A percentile compares a stretch with the other conserved stretches of the same genome.
These are phyloP conservation scores for Oligia strigilis DNA, from an alignment of 2,888 invertebrate species.

Conservation along the genomic window DNA sequence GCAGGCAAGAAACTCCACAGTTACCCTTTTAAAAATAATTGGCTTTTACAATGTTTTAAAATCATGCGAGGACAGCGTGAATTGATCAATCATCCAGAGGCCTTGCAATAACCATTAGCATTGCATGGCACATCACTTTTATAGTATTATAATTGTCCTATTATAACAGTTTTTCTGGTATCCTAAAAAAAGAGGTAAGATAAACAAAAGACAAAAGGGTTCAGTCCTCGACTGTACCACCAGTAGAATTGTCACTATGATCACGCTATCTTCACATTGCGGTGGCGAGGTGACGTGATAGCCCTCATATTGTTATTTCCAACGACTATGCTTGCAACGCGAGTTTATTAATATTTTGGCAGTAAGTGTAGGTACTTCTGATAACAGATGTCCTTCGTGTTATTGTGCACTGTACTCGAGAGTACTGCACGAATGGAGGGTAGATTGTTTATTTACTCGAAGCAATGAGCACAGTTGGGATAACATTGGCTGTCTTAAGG, in stretches of 20 bases:
- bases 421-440: constrained; percentile 6
- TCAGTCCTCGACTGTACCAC: constrained; percentile 39
- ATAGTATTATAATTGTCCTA: neutral
- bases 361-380: constrained; percentile 15
- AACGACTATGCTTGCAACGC: constrained; percentile 12
- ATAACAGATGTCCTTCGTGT: constrained; percentile 1
- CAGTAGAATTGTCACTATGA: constrained; percentile 42
- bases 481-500: neutral
- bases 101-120: neutral
- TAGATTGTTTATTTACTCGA: constrained; percentile 7
- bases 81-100: neutral
- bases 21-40: too few relatives aligned
- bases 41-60: too few relatives aligned
- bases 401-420: constrained; percentile 25
- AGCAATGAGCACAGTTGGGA: neutral
- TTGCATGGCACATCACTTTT: neutral
- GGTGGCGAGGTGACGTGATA: constrained; percentile 44
- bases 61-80: neutral
- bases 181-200: neutral
- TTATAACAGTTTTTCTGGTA: neutral
- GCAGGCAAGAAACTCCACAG: too few relatives aligned
- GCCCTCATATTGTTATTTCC: constrained; percentile 12
- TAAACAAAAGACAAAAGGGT: neutral
- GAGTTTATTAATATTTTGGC: constrained; percentile 22
- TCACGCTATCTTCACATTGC: constrained; percentile 60